Base-by-base conservation (phyloP, 2,888 invertebrate species). In the Hypomecis atomaria region DNA sequence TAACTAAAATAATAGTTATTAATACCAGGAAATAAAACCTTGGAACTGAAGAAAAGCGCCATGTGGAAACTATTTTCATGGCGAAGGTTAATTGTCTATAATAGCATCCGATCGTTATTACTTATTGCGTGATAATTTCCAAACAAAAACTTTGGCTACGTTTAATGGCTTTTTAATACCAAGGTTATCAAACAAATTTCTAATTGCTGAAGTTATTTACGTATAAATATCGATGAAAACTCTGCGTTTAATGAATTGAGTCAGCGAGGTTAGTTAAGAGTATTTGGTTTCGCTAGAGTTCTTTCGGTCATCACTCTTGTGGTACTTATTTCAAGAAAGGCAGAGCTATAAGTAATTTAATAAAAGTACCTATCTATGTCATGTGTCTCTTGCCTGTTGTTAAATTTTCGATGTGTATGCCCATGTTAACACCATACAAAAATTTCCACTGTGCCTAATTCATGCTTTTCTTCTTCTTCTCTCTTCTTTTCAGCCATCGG, bases 161-260 rank as follows among this genome's bases (percentile, higher is more conserved):
- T 40, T 7, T 56, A 48, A 56, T 56, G 47, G 47, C 47, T 56
- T 56, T 56, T 56, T 56, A 56, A 56, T 56, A 56, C 7, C 40
- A 33, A n/a, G 56, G 47, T 47, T 56, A 55, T 38, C 13, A 36
- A 37, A 47, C 43, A 37, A 44, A 55, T 37, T 36, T 44, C 38
- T 56, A 56, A 56, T 56, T 47, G 47, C 37, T 33, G n/a, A 47
- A 47, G 56, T 47, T 47, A 33, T 36, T 44, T 43, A 47, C 58
- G 42, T 10, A 11, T 9, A 34, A 45, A 37, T 45, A 45, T 13
- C 23, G 40, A 40, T 4, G 37, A 5, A 52, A 52, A 52, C 40
- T 23, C 40, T 52, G 37, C 37, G 50, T 50, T 38, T 50, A 49
- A 36, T 36, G 11, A 36, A 37, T 37, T 23, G 5, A 52, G 13